These are phyloP conservation scores for Monomorium pharaonis DNA, from an alignment of 1,140 invertebrate genomes.

Conservation along the genomic window DNA sequence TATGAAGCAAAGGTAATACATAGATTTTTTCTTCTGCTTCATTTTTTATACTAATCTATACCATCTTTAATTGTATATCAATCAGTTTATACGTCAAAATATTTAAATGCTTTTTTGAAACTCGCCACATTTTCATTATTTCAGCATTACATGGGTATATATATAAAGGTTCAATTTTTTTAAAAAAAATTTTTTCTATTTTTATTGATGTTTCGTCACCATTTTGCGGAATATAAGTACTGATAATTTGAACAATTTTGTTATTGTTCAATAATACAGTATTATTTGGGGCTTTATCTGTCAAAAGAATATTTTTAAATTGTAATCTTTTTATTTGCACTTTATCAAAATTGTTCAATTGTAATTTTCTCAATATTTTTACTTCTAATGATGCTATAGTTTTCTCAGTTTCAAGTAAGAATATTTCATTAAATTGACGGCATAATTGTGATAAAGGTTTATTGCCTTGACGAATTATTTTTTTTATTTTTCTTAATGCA, in stretches of 20 bases:
- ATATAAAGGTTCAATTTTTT: not conserved
- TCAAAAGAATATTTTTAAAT: not conserved
- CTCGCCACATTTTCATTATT: conserved; percentile 6
- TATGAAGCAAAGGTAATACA: not conserved
- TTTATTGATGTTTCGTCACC: not conserved
- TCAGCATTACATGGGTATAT: not conserved
- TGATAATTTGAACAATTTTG: not conserved
- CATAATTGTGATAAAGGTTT: not conserved
- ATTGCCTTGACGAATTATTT: not conserved
- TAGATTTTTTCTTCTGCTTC: not conserved
- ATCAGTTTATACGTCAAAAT: not conserved
- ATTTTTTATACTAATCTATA: not conserved
- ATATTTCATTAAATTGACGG: not conserved
- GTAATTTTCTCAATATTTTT: not conserved
- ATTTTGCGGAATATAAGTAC: not conserved
- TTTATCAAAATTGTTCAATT: not conserved
- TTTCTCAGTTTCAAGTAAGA: not conserved
- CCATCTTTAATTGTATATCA: not conserved
- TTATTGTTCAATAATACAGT: not conserved
- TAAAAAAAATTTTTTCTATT: not conserved
- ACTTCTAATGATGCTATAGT: too few species aligned
- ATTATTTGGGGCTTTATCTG: conserved; percentile 1
- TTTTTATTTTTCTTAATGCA: not conserved
- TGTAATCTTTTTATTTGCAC: not conserved
- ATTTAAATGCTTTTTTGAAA: not conserved